Base-by-base conservation (phyloP, 2,797 vertebrate genomes). In the Leptoclinus maculatus region DNA sequence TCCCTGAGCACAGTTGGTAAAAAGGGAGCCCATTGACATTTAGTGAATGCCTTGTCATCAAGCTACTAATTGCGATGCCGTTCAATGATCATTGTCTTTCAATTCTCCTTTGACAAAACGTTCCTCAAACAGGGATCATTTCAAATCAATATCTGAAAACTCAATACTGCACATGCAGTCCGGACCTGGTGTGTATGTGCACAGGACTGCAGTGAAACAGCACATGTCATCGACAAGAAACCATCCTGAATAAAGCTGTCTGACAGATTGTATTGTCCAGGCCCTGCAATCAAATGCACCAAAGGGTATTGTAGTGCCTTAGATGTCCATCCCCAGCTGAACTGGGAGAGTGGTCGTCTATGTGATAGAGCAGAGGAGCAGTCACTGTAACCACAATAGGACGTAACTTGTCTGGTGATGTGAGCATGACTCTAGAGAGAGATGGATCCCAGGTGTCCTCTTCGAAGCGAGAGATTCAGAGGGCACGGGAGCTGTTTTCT, bases 81-180 rank as follows among this genome's bases (percentile, higher is more conserved):
- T 74, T 91, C 88, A 85, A 87, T 91, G 82, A 34, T 83, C 60
- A 85, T 87, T 66, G 81, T 91, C 85, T 91, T 91, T 88, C 79
- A 83, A 57, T 87, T 87, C 39, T 45, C 91, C 83, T 87, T 75
- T 68, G 79, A 87, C 51, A 34, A 85, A 84, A 70, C 5, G 67
- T 77, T 79, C 71, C 78, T 78, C 68, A 82, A 85, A 83, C 23
- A 71, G 67, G 51, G 59, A 89, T 89, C 79, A 74, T 74, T 70
- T 78, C 56, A 66, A 71, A 90, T 90, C 68, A 41, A 90, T 89
- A 70, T 14, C 10, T 54, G 36, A 14, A 71, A 89, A 81, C 71
- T 81, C 80, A 86, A 81, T 91, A 75, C 51, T 34, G 41, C 60
- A 56, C 71, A 69, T 43, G 11, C 32, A 79, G 45, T 25, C n/a